Base-by-base conservation (phyloP, 2,797 vertebrate species). In the Phrynocephalus vlangalii region DNA sequence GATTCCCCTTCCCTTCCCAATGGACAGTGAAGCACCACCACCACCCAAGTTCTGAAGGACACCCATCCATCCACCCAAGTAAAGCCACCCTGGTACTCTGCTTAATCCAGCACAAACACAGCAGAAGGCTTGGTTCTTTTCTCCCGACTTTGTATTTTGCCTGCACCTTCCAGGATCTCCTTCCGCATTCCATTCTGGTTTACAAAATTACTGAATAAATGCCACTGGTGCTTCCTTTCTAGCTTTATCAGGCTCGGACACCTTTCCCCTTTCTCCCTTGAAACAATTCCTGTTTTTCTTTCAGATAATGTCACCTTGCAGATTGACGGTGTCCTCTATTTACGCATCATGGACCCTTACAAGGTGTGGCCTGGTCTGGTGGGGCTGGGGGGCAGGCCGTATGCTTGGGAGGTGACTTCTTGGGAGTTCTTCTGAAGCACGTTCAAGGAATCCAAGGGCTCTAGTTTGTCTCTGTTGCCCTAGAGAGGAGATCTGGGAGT, bases 281-380 rank as follows among this genome's bases (percentile, higher is more conserved):
- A 38, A n/a, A 6, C 0, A 0, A 20, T 1, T 38, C 63, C 0
- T 93, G 52, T 90, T 4, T 56, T 85, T 80, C 52, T 13, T 88
- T 56, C 94, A 99, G 99, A 99, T 95, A 99, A 99, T 0, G 99
- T 99, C 84, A 99, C 98, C 0, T 95, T 99, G 86, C 98, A 99
- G 95, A 99, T 99, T 0, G 99, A 99, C 66, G 99, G 99, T 4
- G 99, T 99, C n/a, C 97, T 99, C 77, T 99, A 99, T 84, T 94
- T 99, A 75, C 97, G 98, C 84, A 98, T 99, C 93, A 94, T 99
- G 89, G 98, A 99, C 86, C 98, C 99, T 67, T 99, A 98, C 93
- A 99, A 99, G 97, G 99, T 99, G 96, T 78, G 0, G 0, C 56
- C 3, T 22, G 33, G 18, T 24, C 60, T 3, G 60, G 28, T 38